Evolutionary conservation across 2,113 vertebrate genomes (phyloP).

Genomic region (Apodemus sylvaticus): DNA sequence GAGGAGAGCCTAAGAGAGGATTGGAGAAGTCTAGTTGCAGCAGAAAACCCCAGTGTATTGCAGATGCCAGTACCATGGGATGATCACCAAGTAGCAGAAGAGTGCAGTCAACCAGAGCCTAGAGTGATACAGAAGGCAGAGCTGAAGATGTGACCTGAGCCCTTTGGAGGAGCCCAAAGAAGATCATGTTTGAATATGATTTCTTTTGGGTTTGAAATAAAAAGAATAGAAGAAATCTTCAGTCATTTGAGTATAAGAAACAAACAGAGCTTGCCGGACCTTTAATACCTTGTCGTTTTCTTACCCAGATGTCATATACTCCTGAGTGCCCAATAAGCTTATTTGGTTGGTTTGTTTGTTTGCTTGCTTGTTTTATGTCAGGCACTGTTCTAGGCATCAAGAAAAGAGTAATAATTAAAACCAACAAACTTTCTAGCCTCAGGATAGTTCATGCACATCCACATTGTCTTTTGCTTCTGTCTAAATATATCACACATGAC

Average conservation of each 20-base stretch:
- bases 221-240: neutral
- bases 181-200: neutral
- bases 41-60: no score
- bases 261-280: neutral
- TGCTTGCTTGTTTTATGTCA: neutral
- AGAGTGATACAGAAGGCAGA: no score
- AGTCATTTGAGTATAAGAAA: neutral
- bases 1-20: no score
- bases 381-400: neutral
- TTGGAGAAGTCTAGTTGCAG: no score
- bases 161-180: no score
- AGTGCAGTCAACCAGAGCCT: no score
- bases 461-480: neutral
- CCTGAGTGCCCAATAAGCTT: neutral
- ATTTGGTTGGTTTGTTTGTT: neutral
- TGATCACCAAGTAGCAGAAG: no score
- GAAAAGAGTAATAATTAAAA: neutral
- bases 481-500: neutral
- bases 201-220: neutral
- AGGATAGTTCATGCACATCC: no score
- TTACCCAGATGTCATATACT: neutral
- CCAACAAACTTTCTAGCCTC: neutral
- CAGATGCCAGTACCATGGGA: no score
- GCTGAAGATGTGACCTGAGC: no score
- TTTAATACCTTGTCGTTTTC: neutral